A percentile compares a stretch with the other conserved stretches of the same genome.
Evolutionary conservation across 2,888 invertebrate species (phyloP).

Genomic region (Pachliopta kotzebuea): DNA sequence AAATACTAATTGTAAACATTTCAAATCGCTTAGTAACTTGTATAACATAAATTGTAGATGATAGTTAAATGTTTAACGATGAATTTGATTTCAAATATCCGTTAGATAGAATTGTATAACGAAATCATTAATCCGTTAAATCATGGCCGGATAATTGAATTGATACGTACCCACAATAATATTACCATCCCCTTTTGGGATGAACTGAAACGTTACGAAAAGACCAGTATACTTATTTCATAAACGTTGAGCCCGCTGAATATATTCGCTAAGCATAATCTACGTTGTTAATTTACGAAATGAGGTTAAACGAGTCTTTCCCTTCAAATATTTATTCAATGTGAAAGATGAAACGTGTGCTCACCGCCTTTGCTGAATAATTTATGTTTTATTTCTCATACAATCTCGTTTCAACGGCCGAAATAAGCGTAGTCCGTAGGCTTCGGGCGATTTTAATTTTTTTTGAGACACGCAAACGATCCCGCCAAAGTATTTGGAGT

Average conservation of each 20-base stretch:
- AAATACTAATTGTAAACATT: no score
- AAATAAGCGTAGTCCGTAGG: slow-evolving; percentile 48
- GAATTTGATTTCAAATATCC: no score
- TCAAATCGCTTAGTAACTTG: no score
- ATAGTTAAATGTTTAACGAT: no score
- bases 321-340: slow-evolving; percentile 61
- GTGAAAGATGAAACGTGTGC: slow-evolving; percentile 65
- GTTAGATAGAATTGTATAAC: background rate
- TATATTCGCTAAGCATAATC: slow-evolving; percentile 43
- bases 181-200: slow-evolving; percentile 24
- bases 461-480: slow-evolving; percentile 27
- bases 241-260: slow-evolving; percentile 34
- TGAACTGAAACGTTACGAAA: slow-evolving; percentile 29
- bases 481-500: slow-evolving; percentile 16
- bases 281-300: slow-evolving; percentile 56
- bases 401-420: slow-evolving; percentile 44
- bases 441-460: slow-evolving; percentile 51
- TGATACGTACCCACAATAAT: slow-evolving; percentile 18
- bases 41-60: no score
- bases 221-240: slow-evolving; percentile 27
- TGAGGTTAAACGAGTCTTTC: slow-evolving; percentile 54
- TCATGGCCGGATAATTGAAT: slow-evolving; percentile 19
- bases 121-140: slow-evolving; percentile 14
- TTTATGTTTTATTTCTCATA: slow-evolving; percentile 66
- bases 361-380: slow-evolving; percentile 64